Evolutionary conservation across 2,797 vertebrate species (phyloP).

Genomic region (Rhabdomys pumilio): DNA sequence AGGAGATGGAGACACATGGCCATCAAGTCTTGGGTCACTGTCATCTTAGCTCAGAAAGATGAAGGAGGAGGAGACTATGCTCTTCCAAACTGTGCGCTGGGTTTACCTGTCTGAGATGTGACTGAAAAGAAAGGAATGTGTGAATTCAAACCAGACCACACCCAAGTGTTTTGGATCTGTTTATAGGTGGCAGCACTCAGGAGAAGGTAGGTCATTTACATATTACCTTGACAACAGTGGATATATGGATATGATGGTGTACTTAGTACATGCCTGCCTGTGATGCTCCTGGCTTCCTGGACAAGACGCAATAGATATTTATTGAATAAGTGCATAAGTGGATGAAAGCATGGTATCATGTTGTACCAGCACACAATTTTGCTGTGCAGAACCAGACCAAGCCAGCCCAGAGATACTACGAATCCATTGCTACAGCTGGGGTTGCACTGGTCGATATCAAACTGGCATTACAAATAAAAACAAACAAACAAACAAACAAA

Average conservation of each 20-base stretch:
- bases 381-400: background rate
- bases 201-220: background rate
- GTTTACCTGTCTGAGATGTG: background rate
- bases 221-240: background rate
- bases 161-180: background rate
- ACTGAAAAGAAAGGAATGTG: background rate
- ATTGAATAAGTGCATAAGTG: background rate
- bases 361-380: background rate
- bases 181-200: constrained; percentile 3
- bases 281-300: background rate
- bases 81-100: background rate
- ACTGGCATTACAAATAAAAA: background rate
- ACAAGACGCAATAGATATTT: background rate
- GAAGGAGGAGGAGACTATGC: background rate
- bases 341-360: background rate
- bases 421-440: background rate
- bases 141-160: background rate
- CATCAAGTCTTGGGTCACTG: background rate
- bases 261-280: background rate
- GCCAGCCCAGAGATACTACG: background rate
- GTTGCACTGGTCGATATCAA: background rate
- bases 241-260: background rate
- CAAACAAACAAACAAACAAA: background rate
- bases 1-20: background rate
- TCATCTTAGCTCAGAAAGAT: background rate